A percentile compares a stretch with the other conserved stretches of the same genome.
Evolutionary conservation across 2,113 vertebrate species (phyloP).

Genomic region (Glareola pratincola): DNA sequence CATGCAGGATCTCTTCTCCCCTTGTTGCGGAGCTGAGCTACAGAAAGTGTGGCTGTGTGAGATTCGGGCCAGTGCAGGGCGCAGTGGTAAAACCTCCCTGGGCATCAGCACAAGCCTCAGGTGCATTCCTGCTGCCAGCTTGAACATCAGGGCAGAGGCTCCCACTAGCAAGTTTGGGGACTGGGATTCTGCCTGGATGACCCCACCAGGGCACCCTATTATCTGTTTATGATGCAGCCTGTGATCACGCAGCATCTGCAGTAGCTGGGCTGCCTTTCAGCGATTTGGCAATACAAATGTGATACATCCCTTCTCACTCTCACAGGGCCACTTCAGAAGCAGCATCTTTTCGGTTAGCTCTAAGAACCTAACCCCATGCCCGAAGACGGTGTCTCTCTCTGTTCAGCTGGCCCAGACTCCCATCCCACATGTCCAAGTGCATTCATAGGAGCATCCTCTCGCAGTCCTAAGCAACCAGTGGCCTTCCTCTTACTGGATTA

Average conservation of each 20-base stretch:
- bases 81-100: background rate
- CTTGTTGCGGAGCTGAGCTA: background rate
- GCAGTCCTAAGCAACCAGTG: background rate
- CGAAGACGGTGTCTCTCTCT: background rate
- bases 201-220: background rate
- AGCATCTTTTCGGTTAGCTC: accelerated
- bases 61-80: background rate
- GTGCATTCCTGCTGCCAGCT: background rate
- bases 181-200: background rate
- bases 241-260: background rate
- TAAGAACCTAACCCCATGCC: background rate
- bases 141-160: background rate
- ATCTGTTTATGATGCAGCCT: background rate
- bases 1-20: background rate
- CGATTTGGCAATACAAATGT: background rate
- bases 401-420: background rate
- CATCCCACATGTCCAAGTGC: background rate
- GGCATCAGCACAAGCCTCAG: background rate
- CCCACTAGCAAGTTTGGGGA: background rate
- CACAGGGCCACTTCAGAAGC: background rate
- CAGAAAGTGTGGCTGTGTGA: background rate
- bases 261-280: background rate
- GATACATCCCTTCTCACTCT: background rate
- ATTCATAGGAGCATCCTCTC: background rate
- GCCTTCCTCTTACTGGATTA: background rate